A percentile compares a stretch with the other conserved stretches of the same genome.
phyloP scores from a whole-genome alignment of 2,113 vertebrate species.

The Empidonax traillii region DNA sequence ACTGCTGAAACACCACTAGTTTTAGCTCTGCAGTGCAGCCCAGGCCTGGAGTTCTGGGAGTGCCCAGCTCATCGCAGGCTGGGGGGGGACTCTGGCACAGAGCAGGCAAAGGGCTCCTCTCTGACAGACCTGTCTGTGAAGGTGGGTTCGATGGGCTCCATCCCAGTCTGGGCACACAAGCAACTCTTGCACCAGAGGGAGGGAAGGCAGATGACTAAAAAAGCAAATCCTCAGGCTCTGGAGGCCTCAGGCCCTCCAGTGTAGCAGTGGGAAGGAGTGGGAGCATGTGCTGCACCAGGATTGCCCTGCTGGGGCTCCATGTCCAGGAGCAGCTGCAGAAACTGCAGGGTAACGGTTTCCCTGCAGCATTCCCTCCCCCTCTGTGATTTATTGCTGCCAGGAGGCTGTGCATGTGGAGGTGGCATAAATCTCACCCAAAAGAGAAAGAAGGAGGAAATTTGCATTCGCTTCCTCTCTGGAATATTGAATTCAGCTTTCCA shows the following conservation, averaged over 20 bases:
- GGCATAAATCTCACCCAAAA: conserved; percentile 66
- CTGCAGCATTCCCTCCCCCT: conserved; percentile 21
- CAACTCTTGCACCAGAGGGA: background rate
- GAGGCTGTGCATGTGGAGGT: conserved; percentile 53
- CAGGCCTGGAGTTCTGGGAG: background rate
- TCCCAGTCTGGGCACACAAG: background rate
- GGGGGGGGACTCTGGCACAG: background rate
- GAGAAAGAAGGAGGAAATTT: conserved; percentile 46
- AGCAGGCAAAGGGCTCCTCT: background rate
- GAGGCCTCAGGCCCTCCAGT: background rate
- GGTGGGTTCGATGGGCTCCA: background rate
- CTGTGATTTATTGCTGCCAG: conserved; percentile 57
- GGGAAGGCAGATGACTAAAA: background rate
- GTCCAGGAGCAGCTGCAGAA: background rate
- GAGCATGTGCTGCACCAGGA: background rate
- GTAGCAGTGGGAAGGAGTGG: background rate
- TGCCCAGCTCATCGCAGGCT: background rate
- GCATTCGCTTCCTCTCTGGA: background rate
- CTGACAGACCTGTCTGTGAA: background rate
- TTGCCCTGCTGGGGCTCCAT: background rate
- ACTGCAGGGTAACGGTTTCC: background rate
- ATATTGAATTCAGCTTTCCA: conserved; percentile 24
- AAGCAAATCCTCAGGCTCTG: background rate
- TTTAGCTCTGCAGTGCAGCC: background rate
- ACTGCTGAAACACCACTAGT: background rate